A percentile compares a stretch with the other conserved stretches of the same genome.
These are phyloP conservation scores for Spodoptera litura DNA, from an alignment of 1,140 invertebrate species.

Conservation along the genomic window DNA sequence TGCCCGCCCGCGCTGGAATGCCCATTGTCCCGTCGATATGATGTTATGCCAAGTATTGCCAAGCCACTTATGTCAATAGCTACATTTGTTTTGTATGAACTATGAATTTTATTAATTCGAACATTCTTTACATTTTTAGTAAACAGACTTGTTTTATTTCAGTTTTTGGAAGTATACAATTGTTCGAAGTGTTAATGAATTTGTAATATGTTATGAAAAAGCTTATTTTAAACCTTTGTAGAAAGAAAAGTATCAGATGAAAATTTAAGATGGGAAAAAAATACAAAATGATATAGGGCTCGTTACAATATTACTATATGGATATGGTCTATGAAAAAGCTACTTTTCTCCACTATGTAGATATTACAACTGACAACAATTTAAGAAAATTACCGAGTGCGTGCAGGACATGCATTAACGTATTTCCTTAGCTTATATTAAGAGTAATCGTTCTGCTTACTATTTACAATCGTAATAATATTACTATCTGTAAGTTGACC, in stretches of 20 bases:
- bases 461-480: slow-evolving; percentile 14
- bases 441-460: slow-evolving; percentile 13
- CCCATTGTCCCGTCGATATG: slow-evolving; percentile 75
- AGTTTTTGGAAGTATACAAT: not conserved
- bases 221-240: too few relatives aligned
- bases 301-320: too few relatives aligned
- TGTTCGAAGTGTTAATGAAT: not conserved
- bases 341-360: too few relatives aligned
- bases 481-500: not conserved
- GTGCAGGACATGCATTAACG: slow-evolving; percentile 6
- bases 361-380: slow-evolving; percentile 19
- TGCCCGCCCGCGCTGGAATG: slow-evolving; percentile 66
- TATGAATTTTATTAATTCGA: slow-evolving; percentile 38
- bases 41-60: slow-evolving; percentile 66
- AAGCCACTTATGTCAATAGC: slow-evolving; percentile 72
- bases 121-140: slow-evolving; percentile 6
- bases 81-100: slow-evolving; percentile 61
- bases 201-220: not conserved
- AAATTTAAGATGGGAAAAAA: too few relatives aligned
- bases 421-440: slow-evolving; percentile 13
- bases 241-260: too few relatives aligned
- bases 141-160: not conserved
- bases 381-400: slow-evolving; percentile 24
- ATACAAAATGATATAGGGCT: too few relatives aligned
- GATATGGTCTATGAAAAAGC: too few relatives aligned